A percentile compares a stretch with the other conserved stretches of the same genome.
Evolutionary conservation across 2,113 vertebrate species (phyloP).

Genomic region (Octodon degus): DNA sequence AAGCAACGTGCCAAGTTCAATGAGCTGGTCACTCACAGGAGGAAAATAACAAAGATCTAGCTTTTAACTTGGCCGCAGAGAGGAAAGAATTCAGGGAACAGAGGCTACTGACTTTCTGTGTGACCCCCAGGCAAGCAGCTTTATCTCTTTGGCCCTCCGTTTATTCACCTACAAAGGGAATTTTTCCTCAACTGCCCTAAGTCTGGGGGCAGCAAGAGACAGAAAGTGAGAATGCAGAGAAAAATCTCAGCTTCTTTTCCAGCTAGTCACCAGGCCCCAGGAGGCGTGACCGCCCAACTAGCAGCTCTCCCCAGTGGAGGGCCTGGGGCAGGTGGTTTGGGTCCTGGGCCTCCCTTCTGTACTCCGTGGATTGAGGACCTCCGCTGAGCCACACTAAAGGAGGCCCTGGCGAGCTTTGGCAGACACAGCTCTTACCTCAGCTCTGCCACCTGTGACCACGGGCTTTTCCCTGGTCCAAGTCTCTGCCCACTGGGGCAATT

Average conservation of each 20-base stretch:
- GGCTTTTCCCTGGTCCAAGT: not conserved
- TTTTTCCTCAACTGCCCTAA: not conserved
- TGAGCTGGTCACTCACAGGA: not conserved
- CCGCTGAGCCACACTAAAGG: not conserved
- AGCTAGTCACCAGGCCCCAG: fast-evolving
- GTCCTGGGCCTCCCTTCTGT: not conserved
- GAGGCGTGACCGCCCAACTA: not conserved
- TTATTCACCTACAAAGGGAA: not conserved
- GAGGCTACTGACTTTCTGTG: not conserved
- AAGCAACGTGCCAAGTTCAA: not conserved
- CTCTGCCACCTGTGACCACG: not conserved
- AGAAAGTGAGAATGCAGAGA: not conserved
- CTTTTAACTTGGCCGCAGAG: not conserved
- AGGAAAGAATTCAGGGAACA: not conserved
- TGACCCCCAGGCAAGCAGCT: not conserved
- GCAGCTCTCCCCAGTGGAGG: not conserved
- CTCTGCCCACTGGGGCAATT: fast-evolving
- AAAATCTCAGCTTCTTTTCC: fast-evolving
- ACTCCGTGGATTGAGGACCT: not conserved
- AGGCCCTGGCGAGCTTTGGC: not conserved
- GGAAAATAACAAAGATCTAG: not conserved
- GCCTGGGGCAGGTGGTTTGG: not conserved
- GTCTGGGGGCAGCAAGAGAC: not conserved
- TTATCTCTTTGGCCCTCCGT: not conserved
- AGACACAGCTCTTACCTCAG: not conserved